A percentile compares a stretch with the other conserved stretches of the same genome.
Evolutionary conservation across 23 tunicate genomes (phyloP).

Genomic region (Aplidium turbinatum): DNA sequence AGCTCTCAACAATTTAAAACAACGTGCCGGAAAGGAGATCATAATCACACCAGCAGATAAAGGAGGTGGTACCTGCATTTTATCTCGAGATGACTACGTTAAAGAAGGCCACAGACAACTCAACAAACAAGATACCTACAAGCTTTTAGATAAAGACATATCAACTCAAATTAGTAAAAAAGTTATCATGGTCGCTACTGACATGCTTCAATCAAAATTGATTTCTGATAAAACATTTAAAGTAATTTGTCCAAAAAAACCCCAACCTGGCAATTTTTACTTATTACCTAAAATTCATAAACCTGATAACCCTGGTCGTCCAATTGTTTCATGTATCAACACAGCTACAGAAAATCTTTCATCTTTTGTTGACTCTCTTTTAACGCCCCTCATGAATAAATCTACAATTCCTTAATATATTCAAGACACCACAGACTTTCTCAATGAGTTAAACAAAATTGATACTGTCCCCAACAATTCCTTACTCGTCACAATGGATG

Average conservation of each 20-base stretch:
- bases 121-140: background rate
- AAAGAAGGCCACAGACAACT: conserved; percentile 18
- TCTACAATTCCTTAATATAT: too few relatives aligned
- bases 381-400: too few relatives aligned
- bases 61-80: conserved; percentile 5
- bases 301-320: background rate
- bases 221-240: too few relatives aligned
- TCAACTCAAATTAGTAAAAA: too few relatives aligned
- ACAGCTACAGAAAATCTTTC: conserved; percentile 2
- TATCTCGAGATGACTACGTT: background rate
- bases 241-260: too few relatives aligned
- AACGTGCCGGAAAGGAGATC: conserved; percentile 8
- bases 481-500: conserved; percentile 5
- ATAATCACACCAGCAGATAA: conserved; percentile 13
- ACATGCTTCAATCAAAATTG: too few relatives aligned
- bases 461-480: background rate
- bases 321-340: conserved; percentile 10
- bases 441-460: background rate
- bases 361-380: conserved; percentile 1
- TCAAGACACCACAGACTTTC: too few relatives aligned
- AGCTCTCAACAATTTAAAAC: background rate
- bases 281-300: conserved; percentile 8
- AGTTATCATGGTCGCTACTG: too few relatives aligned
- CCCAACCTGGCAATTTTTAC: conserved; percentile 5
- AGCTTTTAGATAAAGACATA: too few relatives aligned